These are phyloP conservation scores for Cydia pomonella DNA, from an alignment of 1,140 invertebrate genomes.

Conservation along the genomic window DNA sequence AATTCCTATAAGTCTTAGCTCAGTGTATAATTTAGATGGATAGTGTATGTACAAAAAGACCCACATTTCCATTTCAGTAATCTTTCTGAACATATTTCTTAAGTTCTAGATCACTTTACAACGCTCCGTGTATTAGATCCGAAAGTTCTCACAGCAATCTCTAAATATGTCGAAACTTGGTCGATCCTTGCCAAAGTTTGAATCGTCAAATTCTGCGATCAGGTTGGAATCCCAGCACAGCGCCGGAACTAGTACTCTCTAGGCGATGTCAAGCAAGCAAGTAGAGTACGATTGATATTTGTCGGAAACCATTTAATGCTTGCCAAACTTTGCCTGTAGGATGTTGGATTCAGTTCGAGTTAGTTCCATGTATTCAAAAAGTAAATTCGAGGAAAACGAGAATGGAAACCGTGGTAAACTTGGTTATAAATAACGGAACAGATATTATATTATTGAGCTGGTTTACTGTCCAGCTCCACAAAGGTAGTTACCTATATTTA, in stretches of 20 bases:
- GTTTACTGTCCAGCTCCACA: no score
- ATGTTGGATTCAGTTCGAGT: not conserved
- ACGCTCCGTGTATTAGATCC: not conserved
- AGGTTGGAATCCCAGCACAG: conserved; percentile 41
- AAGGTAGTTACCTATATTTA: no score
- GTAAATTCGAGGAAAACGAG: not conserved
- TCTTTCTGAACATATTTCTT: not conserved
- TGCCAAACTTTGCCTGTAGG: not conserved
- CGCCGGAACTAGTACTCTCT: conserved; percentile 24
- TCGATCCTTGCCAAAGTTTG: conserved; percentile 43
- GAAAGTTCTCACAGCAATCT: conserved; percentile 37
- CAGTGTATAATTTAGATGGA: no score
- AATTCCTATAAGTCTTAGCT: no score
- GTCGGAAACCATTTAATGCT: conserved; percentile 10
- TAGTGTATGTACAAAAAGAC: no score
- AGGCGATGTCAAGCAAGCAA: conserved; percentile 12
- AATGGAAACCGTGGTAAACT: not conserved
- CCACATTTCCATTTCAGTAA: not conserved
- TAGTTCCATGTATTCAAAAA: not conserved
- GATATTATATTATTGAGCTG: no score
- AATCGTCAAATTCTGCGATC: conserved; percentile 50
- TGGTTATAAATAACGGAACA: no score
- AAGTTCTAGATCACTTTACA: not conserved
- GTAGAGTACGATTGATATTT: conserved; percentile 3
- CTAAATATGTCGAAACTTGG: conserved; percentile 55